Evolutionary conservation across 2,113 vertebrate genomes (phyloP).

Genomic region (Pygoscelis antarcticus): DNA sequence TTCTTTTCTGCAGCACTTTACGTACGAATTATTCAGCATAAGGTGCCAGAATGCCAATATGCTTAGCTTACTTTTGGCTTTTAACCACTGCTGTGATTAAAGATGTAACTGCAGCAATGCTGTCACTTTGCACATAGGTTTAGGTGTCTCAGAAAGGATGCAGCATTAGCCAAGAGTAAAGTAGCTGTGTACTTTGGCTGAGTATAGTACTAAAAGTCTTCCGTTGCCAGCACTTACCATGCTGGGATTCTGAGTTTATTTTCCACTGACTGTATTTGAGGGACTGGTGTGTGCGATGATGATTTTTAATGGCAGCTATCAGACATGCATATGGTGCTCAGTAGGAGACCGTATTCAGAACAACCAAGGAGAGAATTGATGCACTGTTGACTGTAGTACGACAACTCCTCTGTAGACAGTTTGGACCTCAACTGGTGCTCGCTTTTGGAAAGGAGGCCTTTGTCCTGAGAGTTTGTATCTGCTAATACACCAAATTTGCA

Average conservation of each 20-base stretch:
- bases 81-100: conserved; percentile 72
- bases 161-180: conserved; percentile 37
- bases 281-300: conserved; percentile 47
- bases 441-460: not conserved
- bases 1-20: conserved; percentile 70
- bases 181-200: conserved; percentile 63
- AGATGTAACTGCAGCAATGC: conserved; percentile 58
- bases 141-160: conserved; percentile 45
- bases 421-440: not conserved
- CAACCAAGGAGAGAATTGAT: conserved; percentile 52
- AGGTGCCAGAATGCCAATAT: conserved; percentile 73
- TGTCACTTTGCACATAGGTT: conserved; percentile 49
- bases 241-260: conserved; percentile 53
- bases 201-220: conserved; percentile 18
- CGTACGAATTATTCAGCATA: conserved; percentile 67
- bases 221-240: conserved; percentile 51
- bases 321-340: conserved; percentile 56
- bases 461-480: not conserved
- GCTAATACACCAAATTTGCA: not conserved
- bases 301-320: conserved; percentile 69
- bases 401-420: conserved; percentile 18
- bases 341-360: not conserved
- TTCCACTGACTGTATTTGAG: conserved; percentile 44
- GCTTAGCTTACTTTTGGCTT: conserved; percentile 73
- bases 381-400: not conserved